These are phyloP conservation scores for Rhineura floridana DNA, from an alignment of 2,113 vertebrate genomes.

Conservation along the genomic window DNA sequence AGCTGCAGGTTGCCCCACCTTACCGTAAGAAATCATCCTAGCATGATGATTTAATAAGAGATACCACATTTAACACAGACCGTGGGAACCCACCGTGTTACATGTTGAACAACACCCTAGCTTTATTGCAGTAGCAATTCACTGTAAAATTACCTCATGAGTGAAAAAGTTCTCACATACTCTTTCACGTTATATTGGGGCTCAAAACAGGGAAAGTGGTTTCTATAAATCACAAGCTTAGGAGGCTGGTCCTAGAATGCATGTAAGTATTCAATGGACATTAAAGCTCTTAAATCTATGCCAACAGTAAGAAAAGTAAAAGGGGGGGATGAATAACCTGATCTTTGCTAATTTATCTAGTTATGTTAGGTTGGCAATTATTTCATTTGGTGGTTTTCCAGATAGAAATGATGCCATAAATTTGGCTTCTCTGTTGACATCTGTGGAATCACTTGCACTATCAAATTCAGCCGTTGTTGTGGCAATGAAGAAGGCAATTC, in stretches of 20 bases:
- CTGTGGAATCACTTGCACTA: constrained; percentile 36
- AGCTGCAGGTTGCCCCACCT: no score
- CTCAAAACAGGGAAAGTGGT: background rate
- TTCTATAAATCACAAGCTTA: background rate
- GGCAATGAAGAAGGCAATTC: constrained; percentile 5
- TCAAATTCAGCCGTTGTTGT: background rate
- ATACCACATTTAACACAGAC: background rate
- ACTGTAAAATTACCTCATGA: background rate
- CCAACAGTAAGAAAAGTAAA: background rate
- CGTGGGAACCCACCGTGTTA: background rate
- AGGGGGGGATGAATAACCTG: background rate
- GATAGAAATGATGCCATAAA: background rate
- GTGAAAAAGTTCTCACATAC: background rate
- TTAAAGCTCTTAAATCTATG: background rate
- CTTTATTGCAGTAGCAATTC: background rate
- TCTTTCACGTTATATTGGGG: background rate
- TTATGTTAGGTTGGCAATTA: background rate
- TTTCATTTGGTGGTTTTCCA: constrained; percentile 14
- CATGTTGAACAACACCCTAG: background rate
- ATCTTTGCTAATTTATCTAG: background rate
- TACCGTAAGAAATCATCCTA: no score
- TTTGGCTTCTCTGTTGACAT: constrained; percentile 37
- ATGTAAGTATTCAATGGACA: background rate
- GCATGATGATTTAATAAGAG: background rate
- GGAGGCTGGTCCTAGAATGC: background rate